A percentile compares a stretch with the other conserved stretches of the same genome.
phyloP scores from a whole-genome alignment of 1,140 invertebrate genomes.

The Carposina sasakii region DNA sequence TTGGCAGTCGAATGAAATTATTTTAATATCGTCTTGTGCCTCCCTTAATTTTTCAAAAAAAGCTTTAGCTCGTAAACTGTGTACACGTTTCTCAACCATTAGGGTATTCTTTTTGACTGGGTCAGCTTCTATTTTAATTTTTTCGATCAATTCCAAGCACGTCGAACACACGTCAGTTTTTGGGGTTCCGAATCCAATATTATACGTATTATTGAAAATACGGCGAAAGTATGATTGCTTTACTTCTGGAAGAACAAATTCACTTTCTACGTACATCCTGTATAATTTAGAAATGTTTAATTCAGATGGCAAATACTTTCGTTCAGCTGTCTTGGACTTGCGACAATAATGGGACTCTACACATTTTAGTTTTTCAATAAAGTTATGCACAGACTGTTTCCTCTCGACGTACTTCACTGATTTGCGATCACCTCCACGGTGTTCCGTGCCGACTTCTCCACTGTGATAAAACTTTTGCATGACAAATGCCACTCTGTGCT shows the following conservation, averaged over 20 bases:
- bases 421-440: constrained; percentile 6
- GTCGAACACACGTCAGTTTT: constrained; percentile 2
- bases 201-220: constrained; percentile 2
- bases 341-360: constrained; percentile 11
- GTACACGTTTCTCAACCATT: constrained; percentile 2
- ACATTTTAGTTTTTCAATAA: constrained; percentile 8
- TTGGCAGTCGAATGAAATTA: constrained; percentile 36
- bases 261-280: neutral
- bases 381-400: constrained; percentile 6
- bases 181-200: constrained; percentile 6
- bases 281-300: constrained; percentile 8
- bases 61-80: constrained; percentile 8
- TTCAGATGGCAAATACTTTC: constrained; percentile 2
- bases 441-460: neutral
- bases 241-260: constrained; percentile 3
- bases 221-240: constrained; percentile 2
- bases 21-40: constrained; percentile 11
- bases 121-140: constrained; percentile 1
- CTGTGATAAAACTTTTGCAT: constrained; percentile 10
- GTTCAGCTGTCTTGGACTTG: constrained; percentile 9
- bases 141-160: neutral
- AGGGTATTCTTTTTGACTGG: neutral
- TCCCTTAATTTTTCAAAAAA: constrained; percentile 27
- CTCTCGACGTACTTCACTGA: neutral
- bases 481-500: no score